These are phyloP conservation scores for Sylvia borin DNA, from an alignment of 2,797 vertebrate genomes.

Conservation along the genomic window DNA sequence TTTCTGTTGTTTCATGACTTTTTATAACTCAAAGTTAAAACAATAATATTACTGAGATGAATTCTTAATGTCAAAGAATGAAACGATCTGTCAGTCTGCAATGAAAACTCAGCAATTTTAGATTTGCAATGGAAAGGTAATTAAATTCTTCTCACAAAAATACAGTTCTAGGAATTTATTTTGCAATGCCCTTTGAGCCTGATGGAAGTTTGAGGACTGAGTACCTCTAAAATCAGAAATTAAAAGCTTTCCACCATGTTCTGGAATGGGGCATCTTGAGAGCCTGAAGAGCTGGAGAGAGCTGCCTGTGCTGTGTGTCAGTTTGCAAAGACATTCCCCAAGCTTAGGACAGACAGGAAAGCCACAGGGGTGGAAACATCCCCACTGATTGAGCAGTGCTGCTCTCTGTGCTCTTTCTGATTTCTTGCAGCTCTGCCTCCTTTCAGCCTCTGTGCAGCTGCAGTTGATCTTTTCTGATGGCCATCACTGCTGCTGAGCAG, in stretches of 20 bases:
- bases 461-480: neutral
- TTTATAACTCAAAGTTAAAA: neutral
- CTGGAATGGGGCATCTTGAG: neutral
- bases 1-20: neutral
- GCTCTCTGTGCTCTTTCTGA: neutral
- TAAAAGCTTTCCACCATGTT: neutral
- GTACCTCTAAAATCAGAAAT: neutral
- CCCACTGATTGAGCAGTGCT: neutral
- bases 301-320: neutral
- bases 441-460: neutral
- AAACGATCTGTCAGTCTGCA: neutral
- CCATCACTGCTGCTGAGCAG: accelerated
- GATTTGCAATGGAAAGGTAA: neutral
- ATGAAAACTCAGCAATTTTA: neutral
- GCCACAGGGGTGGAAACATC: accelerated
- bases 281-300: neutral
- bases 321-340: neutral
- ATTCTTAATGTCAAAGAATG: neutral
- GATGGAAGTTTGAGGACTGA: neutral
- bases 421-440: neutral
- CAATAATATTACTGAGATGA: neutral
- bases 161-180: neutral
- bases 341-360: neutral
- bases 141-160: neutral
- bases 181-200: neutral